Conservation (phyloP, 2,797 vertebrate species). For the Dipus sagitta region DNA sequence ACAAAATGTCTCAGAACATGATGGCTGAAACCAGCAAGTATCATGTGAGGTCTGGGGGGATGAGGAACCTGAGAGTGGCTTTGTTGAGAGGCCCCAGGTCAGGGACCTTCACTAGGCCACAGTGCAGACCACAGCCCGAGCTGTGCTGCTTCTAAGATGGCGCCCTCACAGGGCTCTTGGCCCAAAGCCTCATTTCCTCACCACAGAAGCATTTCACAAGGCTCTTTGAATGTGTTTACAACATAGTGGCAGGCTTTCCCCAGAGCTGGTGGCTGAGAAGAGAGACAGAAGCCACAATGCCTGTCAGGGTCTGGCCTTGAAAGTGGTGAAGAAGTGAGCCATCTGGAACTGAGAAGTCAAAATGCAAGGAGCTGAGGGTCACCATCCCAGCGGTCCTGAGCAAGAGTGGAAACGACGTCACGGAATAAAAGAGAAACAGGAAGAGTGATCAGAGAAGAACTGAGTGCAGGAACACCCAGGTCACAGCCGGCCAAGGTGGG, state of each 20-base stretch:
- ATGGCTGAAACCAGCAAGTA: background rate
- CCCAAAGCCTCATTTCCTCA: background rate
- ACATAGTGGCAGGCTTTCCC: background rate
- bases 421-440: background rate
- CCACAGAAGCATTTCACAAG: background rate
- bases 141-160: background rate
- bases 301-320: background rate
- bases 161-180: fast-evolving
- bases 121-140: background rate
- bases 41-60: background rate
- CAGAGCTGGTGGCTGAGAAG: background rate
- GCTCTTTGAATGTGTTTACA: background rate
- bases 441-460: background rate
- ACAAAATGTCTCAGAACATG: background rate
- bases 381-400: too few species aligned
- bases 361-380: background rate
- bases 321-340: background rate
- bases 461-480: fast-evolving
- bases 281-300: background rate
- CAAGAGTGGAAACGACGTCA: background rate
- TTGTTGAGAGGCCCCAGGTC: background rate
- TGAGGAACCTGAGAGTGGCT: background rate
- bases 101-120: background rate
- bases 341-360: background rate
- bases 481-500: fast-evolving